These are phyloP conservation scores for Chanos chanos DNA, from an alignment of 2,797 vertebrate genomes.

Conservation along the genomic window DNA sequence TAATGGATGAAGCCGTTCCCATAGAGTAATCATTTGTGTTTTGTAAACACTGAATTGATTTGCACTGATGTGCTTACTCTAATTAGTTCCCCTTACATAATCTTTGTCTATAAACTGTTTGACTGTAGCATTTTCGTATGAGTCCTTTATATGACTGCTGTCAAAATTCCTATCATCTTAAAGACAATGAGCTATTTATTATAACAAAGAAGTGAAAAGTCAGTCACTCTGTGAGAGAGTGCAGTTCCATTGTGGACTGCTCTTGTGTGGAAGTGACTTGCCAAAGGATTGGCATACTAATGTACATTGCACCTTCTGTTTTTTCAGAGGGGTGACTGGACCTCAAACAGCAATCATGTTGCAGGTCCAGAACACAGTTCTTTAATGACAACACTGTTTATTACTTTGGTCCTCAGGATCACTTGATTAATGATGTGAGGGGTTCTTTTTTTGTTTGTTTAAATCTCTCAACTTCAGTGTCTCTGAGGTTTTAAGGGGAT, in stretches of 20 bases:
- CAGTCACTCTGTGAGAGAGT: slow-evolving; percentile 4
- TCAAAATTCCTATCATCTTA: background rate
- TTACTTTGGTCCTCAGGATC: slow-evolving; percentile 15
- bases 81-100: no score
- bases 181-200: background rate
- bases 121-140: no score
- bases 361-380: slow-evolving; percentile 27
- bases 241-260: background rate
- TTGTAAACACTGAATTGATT: no score
- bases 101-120: no score
- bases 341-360: slow-evolving; percentile 43
- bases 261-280: slow-evolving; percentile 10
- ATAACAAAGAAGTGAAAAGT: no score
- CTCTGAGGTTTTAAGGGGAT: slow-evolving; percentile 4
- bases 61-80: no score
- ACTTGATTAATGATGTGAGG: slow-evolving; percentile 32
- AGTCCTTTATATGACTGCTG: no score
- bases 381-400: slow-evolving; percentile 43
- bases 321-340: slow-evolving; percentile 36
- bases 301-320: slow-evolving; percentile 27
- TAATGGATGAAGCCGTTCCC: no score
- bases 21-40: no score
- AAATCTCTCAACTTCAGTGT: background rate
- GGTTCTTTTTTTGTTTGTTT: slow-evolving; percentile 15
- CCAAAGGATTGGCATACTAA: slow-evolving; percentile 16